Evolutionary conservation across 2,888 invertebrate species (phyloP).

Genomic region (Deroplatys truncata): DNA sequence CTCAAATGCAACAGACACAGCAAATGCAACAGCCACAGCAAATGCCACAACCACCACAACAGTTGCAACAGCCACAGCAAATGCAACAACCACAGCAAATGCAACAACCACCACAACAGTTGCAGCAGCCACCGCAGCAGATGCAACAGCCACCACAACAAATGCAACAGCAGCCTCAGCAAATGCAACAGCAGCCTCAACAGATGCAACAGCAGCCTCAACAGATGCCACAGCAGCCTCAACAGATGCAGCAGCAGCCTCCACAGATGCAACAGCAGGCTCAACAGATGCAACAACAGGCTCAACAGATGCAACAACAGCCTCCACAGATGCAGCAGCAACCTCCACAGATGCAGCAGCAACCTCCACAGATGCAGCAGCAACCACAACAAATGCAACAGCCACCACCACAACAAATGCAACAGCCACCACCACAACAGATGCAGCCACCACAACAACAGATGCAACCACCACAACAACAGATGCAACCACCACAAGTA

Average conservation of each 20-base stretch:
- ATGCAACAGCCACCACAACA: constrained; percentile 16
- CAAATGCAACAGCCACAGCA: constrained; percentile 36
- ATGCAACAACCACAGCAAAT: constrained; percentile 22
- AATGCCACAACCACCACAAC: constrained; percentile 32
- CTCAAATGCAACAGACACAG: constrained; percentile 47
- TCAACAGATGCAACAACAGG: constrained; percentile 25
- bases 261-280: constrained; percentile 27
- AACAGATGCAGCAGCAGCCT: constrained; percentile 3
- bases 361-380: constrained; percentile 18
- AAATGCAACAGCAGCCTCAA: neutral
- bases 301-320: constrained; percentile 17
- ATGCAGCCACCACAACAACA: neutral
- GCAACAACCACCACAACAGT: constrained; percentile 27
- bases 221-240: neutral
- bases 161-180: constrained; percentile 7
- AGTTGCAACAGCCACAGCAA: constrained; percentile 45
- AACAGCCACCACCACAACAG: neutral
- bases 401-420: neutral
- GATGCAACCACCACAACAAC: constrained; percentile 13
- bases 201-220: neutral
- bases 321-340: constrained; percentile 21
- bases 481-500: constrained; percentile 25
- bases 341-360: constrained; percentile 29
- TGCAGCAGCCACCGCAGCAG: constrained; percentile 28
- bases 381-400: constrained; percentile 12